A percentile compares a stretch with the other conserved stretches of the same genome.
phyloP scores from a whole-genome alignment of 2,797 vertebrate genomes.

The Cichlasoma orientale region DNA sequence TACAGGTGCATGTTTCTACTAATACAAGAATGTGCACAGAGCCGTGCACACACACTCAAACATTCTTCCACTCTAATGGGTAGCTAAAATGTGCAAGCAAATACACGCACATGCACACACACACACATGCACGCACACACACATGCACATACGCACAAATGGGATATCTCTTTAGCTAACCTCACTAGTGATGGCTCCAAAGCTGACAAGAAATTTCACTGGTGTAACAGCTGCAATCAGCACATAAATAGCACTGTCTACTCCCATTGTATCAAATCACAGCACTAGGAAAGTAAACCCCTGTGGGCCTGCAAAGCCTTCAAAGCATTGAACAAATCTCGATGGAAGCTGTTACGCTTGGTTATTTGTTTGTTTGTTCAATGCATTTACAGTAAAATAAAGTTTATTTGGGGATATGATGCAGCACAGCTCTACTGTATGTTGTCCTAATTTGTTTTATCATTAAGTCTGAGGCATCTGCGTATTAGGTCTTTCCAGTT shows the following conservation, averaged over 20 bases:
- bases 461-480: neutral
- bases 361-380: constrained; percentile 19
- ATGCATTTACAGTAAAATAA: constrained; percentile 8
- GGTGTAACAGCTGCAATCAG: constrained; percentile 66
- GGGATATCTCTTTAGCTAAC: constrained; percentile 52
- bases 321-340: neutral
- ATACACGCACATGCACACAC: constrained; percentile 14
- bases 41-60: neutral
- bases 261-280: constrained; percentile 64
- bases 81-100: constrained; percentile 26
- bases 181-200: constrained; percentile 44
- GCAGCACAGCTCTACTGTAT: neutral
- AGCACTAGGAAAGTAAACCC: constrained; percentile 26
- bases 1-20: constrained; percentile 36
- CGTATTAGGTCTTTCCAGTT: neutral
- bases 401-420: neutral
- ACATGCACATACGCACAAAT: constrained; percentile 36
- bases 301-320: constrained; percentile 7
- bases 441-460: neutral
- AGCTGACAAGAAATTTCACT: constrained; percentile 64
- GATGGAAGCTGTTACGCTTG: constrained; percentile 4
- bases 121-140: constrained; percentile 2
- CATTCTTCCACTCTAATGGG: neutral
- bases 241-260: constrained; percentile 68
- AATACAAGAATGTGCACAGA: neutral